Conservation (phyloP, 2,797 vertebrate genomes). For the Austrolebias charrua region DNA sequence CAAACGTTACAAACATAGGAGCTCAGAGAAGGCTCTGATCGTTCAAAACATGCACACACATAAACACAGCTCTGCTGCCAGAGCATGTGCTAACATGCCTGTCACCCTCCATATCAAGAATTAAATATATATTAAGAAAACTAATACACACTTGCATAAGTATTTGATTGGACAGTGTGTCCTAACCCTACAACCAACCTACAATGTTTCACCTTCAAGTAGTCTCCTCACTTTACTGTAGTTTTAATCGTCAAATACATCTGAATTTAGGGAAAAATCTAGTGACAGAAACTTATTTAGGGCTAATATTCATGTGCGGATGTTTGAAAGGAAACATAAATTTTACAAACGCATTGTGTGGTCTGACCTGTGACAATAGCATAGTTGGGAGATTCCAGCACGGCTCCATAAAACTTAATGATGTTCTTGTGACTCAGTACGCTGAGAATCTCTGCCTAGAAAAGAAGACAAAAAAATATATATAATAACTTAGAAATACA, state of each 20-base stretch:
- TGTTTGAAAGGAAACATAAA: slow-evolving; percentile 17
- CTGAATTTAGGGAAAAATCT: slow-evolving; percentile 4
- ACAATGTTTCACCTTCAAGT: neutral
- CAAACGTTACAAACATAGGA: slow-evolving; percentile 72
- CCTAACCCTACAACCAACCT: neutral
- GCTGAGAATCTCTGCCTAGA: slow-evolving; percentile 96
- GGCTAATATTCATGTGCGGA: slow-evolving; percentile 5
- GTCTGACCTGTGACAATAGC: slow-evolving; percentile 96
- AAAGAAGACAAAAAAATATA: slow-evolving; percentile 30
- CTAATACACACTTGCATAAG: neutral
- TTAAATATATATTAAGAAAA: slow-evolving; percentile 31
- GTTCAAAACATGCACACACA: slow-evolving; percentile 41
- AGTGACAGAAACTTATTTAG: neutral
- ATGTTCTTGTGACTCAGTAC: slow-evolving; percentile 98
- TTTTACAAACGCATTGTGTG: slow-evolving; percentile 14
- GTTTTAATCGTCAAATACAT: neutral
- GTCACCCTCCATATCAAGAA: slow-evolving; percentile 10
- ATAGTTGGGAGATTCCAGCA: slow-evolving; percentile 96
- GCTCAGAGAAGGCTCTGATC: slow-evolving; percentile 11
- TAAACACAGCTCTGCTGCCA: slow-evolving; percentile 32
- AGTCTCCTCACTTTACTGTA: neutral
- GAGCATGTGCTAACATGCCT: slow-evolving; percentile 32
- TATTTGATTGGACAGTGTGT: neutral
- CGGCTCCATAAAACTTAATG: slow-evolving; percentile 97
- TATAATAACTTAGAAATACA: slow-evolving; percentile 21